Evolutionary conservation across 2,888 invertebrate species (phyloP), one percentile per base, ranked within the genome.

Genomic region (Germaria angustata): DNA sequence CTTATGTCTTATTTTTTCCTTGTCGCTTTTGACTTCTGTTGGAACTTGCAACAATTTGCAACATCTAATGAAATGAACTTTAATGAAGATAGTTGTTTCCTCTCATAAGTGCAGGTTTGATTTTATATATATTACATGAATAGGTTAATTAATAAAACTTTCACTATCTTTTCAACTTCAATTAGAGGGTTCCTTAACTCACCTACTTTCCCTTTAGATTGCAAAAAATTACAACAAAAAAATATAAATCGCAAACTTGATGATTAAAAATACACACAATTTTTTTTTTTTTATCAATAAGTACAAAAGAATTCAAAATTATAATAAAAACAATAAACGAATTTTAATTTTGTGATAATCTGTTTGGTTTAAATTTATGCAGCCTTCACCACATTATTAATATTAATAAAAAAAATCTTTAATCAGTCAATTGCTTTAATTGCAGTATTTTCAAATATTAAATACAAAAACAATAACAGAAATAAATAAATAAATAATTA

Each of bases 401-500:
- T 28, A 28, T 28, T 28, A 28, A 28, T 28, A 6, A 28, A 65
- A 24, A 32, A 41, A 69, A 34, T 22, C 1, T 46, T 69, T 41
- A 32, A 55, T 69, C 36, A 36, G 13, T 51, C 51, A 32, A 20
- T 65, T 65, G 20, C 24, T 46, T 46, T 46, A 32, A 44, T 46
- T 63, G 28, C 17, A 13, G 17, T 6, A 17, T 36, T 24, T 61
- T 8, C 22, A 36, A 28, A 32, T 24, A 22, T 17, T 13, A 6
- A 39, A 53, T 2, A 57, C 6, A 28, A 41, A 44, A 57, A 59
- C 15, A 46, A 20, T n/a, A 44, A 55, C 22, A 57, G 44, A 55
- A 65, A 51, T 65, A 28, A 34, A 63, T 41, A 41, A 17, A 73
- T 51, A 44, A 73, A 63, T 44, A 44, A 61, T 59, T 66, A 65